Conservation (phyloP, 2,888 invertebrate genomes). For the Schizaphis graminum region DNA sequence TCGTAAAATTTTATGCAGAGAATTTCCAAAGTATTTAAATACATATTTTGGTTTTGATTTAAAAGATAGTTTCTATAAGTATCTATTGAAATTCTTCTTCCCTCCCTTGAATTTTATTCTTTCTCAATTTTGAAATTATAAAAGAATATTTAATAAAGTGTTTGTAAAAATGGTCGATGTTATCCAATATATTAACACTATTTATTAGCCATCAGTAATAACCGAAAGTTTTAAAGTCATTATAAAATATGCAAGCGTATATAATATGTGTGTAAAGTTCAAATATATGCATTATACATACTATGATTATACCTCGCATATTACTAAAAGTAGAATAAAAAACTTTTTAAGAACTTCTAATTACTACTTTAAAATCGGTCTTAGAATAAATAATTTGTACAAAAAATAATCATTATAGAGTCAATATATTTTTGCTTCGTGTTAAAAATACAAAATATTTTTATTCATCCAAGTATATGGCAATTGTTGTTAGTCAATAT, state of each 20-base stretch:
- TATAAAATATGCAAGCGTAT: background rate
- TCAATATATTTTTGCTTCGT: background rate
- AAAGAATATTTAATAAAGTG: background rate
- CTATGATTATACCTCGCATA: background rate
- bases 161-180: background rate
- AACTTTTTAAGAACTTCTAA: background rate
- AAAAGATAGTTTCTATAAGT: background rate
- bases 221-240: background rate
- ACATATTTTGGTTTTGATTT: background rate
- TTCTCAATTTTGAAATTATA: background rate
- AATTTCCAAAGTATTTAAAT: background rate
- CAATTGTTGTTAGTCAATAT: background rate
- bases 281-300: background rate
- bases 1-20: background rate
- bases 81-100: background rate
- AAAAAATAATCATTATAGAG: background rate
- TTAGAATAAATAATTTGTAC: background rate
- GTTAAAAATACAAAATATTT: background rate
- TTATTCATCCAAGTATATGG: background rate
- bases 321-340: background rate
- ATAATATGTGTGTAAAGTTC: background rate
- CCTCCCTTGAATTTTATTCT: background rate
- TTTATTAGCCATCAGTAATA: background rate
- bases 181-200: background rate
- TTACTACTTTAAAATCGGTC: background rate